Conservation (phyloP, 1,140 invertebrate genomes). For the Sarcophaga bullata region DNA sequence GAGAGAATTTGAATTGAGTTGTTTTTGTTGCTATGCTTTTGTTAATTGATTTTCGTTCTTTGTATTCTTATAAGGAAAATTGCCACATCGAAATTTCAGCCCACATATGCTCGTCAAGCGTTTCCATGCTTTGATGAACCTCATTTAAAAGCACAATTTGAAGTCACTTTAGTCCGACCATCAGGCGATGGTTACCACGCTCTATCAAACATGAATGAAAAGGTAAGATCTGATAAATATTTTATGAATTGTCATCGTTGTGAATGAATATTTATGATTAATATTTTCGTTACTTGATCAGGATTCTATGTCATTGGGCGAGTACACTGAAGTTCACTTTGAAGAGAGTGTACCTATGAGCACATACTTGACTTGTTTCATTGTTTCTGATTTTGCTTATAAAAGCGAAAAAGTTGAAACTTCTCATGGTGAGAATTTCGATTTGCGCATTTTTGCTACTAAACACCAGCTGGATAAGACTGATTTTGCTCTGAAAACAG, state of each 20-base stretch:
- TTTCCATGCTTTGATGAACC: slow-evolving; percentile 98
- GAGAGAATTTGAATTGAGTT: slow-evolving; percentile 29
- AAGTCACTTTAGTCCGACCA: slow-evolving; percentile 79
- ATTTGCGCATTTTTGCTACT: slow-evolving; percentile 79
- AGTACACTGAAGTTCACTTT: slow-evolving; percentile 70
- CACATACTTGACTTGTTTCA: slow-evolving; percentile 90
- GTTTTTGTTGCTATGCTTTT: background rate
- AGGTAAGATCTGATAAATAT: slow-evolving; percentile 42
- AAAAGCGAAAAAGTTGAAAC: slow-evolving; percentile 69
- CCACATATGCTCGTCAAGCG: slow-evolving; percentile 89
- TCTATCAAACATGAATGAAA: slow-evolving; percentile 81
- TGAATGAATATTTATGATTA: background rate
- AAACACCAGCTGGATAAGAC: slow-evolving; percentile 80
- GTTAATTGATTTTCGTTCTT: background rate
- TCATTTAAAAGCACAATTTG: slow-evolving; percentile 88
- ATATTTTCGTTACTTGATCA: background rate
- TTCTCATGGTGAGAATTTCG: slow-evolving; percentile 70
- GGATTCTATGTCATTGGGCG: slow-evolving; percentile 49
- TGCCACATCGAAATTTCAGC: slow-evolving; percentile 91
- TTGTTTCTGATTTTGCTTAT: slow-evolving; percentile 86
- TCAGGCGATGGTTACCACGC: slow-evolving; percentile 73
- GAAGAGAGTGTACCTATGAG: slow-evolving; percentile 90
- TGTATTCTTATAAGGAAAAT: slow-evolving; percentile 72
- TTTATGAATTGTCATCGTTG: slow-evolving; percentile 8
- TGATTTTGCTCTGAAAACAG: slow-evolving; percentile 81